These are phyloP conservation scores for Platerodrilus igneus DNA, from an alignment of 2,888 invertebrate genomes.

Conservation along the genomic window DNA sequence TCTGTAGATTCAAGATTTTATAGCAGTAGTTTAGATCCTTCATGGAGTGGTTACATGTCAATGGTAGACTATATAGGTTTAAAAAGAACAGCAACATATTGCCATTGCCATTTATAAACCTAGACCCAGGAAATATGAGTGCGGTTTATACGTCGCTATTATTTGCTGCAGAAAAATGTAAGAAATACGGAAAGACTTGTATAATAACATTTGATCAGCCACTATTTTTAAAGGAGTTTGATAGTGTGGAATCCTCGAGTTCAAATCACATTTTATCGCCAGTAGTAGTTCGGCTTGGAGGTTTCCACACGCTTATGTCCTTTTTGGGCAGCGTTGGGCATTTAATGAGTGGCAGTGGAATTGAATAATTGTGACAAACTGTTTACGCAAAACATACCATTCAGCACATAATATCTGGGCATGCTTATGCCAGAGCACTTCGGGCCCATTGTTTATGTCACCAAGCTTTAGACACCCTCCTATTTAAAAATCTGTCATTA, in stretches of 20 bases:
- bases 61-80: conserved; percentile 4
- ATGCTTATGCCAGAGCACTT: conserved; percentile 2
- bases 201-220: too few relatives aligned
- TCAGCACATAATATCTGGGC: too few relatives aligned
- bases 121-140: conserved; percentile 2
- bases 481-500: too few relatives aligned
- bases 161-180: conserved; percentile 8
- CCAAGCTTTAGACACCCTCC: too few relatives aligned
- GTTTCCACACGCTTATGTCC: conserved; percentile 9
- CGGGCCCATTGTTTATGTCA: conserved; percentile 8
- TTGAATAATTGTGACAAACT: conserved; percentile 7
- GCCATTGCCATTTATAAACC: conserved; percentile 7
- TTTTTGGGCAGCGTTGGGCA: conserved; percentile 8
- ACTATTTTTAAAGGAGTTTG: conserved; percentile 1
- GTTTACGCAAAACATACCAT: conserved; percentile 3
- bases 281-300: conserved; percentile 2
- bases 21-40: conserved; percentile 1
- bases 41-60: conserved; percentile 5
- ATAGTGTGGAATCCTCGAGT: conserved; percentile 3
- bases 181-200: conserved; percentile 5
- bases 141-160: conserved; percentile 4
- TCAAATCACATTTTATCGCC: conserved; percentile 1
- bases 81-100: conserved; percentile 5
- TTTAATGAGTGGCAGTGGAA: conserved; percentile 5
- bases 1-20: background rate